A percentile compares a stretch with the other conserved stretches of the same genome.
phyloP scores from a whole-genome alignment of 1,140 invertebrate species.

The Bombus consobrinus region DNA sequence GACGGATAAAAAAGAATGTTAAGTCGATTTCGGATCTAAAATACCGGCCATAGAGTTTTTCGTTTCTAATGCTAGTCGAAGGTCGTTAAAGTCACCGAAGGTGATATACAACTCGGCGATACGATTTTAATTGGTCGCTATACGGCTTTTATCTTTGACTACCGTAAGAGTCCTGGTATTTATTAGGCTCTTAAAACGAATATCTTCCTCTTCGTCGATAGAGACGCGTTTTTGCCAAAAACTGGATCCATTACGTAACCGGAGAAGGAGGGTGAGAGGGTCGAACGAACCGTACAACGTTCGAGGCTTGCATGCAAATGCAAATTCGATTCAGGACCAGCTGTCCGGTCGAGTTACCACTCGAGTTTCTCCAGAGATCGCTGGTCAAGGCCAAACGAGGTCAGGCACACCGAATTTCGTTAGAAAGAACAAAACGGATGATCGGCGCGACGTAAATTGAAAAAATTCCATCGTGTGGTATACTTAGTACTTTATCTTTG shows the following conservation, averaged over 20 bases:
- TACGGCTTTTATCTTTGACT: too few species aligned
- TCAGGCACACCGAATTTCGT: conserved; percentile 51
- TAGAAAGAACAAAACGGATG: neutral
- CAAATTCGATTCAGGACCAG: conserved; percentile 26
- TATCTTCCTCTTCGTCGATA: neutral
- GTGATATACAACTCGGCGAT: neutral
- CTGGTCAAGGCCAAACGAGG: conserved; percentile 61
- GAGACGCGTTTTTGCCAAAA: neutral
- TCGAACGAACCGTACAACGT: neutral
- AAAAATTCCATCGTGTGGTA: neutral
- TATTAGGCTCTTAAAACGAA: neutral
- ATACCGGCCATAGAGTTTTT: neutral
- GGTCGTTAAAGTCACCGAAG: neutral
- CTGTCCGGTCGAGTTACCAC: neutral
- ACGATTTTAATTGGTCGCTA: neutral
- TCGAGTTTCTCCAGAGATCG: neutral
- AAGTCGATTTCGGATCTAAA: neutral
- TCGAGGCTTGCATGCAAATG: conserved; percentile 10
- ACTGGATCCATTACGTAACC: neutral
- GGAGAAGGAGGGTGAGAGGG: neutral
- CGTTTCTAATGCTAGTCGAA: neutral
- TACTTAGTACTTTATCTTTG: neutral
- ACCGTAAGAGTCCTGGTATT: neutral
- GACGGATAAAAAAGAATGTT: neutral
- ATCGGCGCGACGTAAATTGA: neutral